Evolutionary conservation across 2,113 vertebrate genomes (phyloP), one percentile per base, ranked within the genome.

Genomic region (Phalacrocorax pelagicus): DNA sequence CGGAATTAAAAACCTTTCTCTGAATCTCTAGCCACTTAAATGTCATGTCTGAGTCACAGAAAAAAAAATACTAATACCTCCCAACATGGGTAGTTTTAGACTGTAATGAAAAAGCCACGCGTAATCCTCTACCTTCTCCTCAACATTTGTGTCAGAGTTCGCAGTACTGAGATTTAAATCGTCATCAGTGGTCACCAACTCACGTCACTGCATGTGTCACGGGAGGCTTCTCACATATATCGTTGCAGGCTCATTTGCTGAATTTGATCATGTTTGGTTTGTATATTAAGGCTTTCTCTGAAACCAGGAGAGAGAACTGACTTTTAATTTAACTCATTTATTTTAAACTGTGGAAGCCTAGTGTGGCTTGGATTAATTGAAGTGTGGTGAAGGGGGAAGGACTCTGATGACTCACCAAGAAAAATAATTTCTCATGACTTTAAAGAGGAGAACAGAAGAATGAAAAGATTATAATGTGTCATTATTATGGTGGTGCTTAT

Each of bases 21-120:
- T 83, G 58, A 90, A 88, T 49, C 46, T 89, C 61, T 47, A 79
- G 61, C 62, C 61, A 58, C 69, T 85, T 65, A 85, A 89, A 91
- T 89, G 65, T 86, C 80, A 82, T 12, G 23, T n/a, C n/a, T 77
- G 46, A 88, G 54, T 72, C 78, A 86, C 47, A 61, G 73, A 71
- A 57, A 82, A 91, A 91, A 80, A n/a, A 38, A 38, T 14, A 80
- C 29, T 51, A 82, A 79, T 87, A n/a, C 51, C 36, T 92, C 62
- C 66, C 81, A 87, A 34, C 20, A 30, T 14, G 42, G 70, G 42
- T 27, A 58, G 66, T 73, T 95, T 61, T 55, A 69, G 73, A 26
- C 57, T 1, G 3, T 40, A 49, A 80, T 73, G 36, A 54, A 65
- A 85, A 82, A 69, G 42, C 26, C 3, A 1, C 6, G n/a, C n/a